Evolutionary conservation across 2,888 invertebrate genomes (phyloP), one percentile per base, ranked within the genome.

Genomic region (Parnassius smintheus): DNA sequence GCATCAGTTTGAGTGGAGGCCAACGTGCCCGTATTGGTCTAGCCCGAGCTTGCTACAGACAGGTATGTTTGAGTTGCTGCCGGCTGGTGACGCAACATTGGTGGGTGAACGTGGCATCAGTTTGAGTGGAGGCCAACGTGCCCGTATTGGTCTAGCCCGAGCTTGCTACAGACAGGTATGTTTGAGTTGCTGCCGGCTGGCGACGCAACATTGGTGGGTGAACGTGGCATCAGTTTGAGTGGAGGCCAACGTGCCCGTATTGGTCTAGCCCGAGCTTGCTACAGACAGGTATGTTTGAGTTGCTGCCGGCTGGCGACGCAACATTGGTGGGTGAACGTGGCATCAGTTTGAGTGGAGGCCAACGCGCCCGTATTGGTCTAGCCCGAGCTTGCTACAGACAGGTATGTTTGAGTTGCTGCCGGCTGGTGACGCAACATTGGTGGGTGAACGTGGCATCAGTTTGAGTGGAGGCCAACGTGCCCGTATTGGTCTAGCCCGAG

Each of bases 381-480:
- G 96, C 95, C 0, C 91, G 97, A 68, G 95, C 96, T 4, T 93
- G 96, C 62, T 97, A 97, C 72, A 93, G 94, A 78, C 93, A 95
- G 75, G 95, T 96, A 41, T 18, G 18, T 93, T 97, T 71, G 93
- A 94, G 57, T 92, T 94, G 70, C 87, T 97, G 61, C 94, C 95
- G 0, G 88, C 94, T 11, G 95, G 96, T 0, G 97, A 97, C 76
- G 85, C 92, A 56, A 96, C 96, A 0, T 75, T 95, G 65, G 95
- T 97, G 1, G 96, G 96, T 0, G 96, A 97, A 75, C 89, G 95
- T 64, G 97, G 97, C 12, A 93, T 95, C 63, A 94, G 94, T 58
- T 86, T 97, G 55, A 96, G 96, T 73, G 97, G 96, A 0, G 96
- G 96, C 0, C 96, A 97, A 86, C 94, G 95, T 66, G 96, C 96